These are phyloP conservation scores for Guaruba guarouba DNA, from an alignment of 2,113 vertebrate genomes.

Conservation along the genomic window DNA sequence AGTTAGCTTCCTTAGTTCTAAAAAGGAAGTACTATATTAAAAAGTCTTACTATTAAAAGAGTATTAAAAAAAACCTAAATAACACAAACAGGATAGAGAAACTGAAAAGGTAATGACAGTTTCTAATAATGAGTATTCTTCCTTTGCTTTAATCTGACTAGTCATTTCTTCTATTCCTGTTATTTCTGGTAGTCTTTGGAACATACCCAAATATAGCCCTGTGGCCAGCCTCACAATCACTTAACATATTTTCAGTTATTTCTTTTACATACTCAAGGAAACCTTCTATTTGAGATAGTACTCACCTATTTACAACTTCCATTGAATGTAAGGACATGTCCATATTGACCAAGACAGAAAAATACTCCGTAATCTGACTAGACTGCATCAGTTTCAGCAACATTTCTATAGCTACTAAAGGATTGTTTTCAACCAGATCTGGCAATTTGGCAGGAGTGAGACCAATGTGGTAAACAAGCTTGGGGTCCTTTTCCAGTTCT, in stretches of 20 bases:
- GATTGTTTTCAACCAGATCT: constrained; percentile 98
- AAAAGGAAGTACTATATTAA: background rate
- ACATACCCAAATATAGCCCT: background rate
- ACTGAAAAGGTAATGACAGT: background rate
- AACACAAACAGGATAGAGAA: background rate
- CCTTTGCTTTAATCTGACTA: background rate
- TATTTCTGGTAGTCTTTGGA: background rate
- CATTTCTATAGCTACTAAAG: constrained; percentile 98
- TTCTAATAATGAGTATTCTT: background rate
- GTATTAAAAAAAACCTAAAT: background rate
- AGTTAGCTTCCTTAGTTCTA: background rate
- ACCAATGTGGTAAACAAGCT: constrained; percentile 97
- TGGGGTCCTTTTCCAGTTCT: constrained; percentile 95
- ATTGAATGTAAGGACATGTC: constrained; percentile 99
- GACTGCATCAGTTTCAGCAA: constrained; percentile 98
- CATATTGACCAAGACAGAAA: constrained; percentile 98
- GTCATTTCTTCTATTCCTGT: background rate
- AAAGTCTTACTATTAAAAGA: background rate
- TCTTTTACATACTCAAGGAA: background rate
- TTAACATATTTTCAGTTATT: background rate
- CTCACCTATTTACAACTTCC: constrained; percentile 98
- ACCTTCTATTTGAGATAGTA: background rate
- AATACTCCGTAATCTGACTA: constrained; percentile 98
- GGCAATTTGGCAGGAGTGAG: constrained; percentile 93
- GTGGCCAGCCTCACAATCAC: background rate